Evolutionary conservation across 2,888 invertebrate genomes (phyloP).

Genomic region (Acrobasis suavella): DNA sequence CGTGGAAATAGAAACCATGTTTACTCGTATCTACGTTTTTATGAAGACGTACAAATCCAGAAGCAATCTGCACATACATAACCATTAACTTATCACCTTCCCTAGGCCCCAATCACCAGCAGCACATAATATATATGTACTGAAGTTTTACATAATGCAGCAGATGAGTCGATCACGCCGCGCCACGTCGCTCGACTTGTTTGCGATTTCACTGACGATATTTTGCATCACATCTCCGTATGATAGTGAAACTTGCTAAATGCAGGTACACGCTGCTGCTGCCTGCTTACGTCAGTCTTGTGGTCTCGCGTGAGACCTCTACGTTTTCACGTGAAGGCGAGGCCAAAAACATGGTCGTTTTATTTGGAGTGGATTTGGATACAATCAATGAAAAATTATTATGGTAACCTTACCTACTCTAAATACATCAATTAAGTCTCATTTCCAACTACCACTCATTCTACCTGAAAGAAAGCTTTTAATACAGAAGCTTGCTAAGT

Average conservation of each 20-base stretch:
- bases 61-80: too few species aligned
- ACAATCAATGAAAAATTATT: too few species aligned
- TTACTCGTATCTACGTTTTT: too few species aligned
- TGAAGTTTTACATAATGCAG: conserved; percentile 11
- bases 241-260: conserved; percentile 47
- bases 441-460: too few species aligned
- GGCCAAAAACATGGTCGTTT: too few species aligned
- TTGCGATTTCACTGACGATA: conserved; percentile 63
- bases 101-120: not conserved
- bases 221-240: conserved; percentile 33
- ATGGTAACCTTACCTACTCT: too few species aligned
- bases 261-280: conserved; percentile 37
- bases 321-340: not conserved
- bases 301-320: conserved; percentile 2
- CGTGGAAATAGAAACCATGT: too few species aligned
- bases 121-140: not conserved
- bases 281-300: not conserved
- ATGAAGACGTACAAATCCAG: too few species aligned
- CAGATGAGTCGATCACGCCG: conserved; percentile 13
- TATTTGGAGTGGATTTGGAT: too few species aligned
- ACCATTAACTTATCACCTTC: not conserved
- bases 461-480: too few species aligned
- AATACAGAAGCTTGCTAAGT: too few species aligned
- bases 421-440: too few species aligned
- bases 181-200: conserved; percentile 41